Conservation (phyloP, 2,888 invertebrate species). For the Agonopterix subpropinquella region DNA sequence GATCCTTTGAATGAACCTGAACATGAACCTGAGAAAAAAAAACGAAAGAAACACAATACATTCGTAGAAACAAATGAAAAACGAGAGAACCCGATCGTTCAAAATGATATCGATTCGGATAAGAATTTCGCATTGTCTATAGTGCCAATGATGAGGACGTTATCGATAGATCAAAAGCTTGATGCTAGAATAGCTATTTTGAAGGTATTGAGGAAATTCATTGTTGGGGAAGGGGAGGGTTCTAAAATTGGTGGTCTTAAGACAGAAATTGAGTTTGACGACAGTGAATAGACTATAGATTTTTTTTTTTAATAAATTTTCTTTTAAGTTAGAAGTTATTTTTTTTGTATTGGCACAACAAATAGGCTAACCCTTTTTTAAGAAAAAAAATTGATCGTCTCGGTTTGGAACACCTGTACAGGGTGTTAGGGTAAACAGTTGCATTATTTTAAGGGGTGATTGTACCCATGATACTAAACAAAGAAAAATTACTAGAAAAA, state of each 20-base stretch:
- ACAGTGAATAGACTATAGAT: not conserved
- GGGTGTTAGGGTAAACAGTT: too few relatives aligned
- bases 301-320: too few relatives aligned
- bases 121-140: conserved; percentile 8
- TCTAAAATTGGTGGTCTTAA: not conserved
- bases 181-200: conserved; percentile 10
- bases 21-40: not conserved
- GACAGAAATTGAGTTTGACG: not conserved
- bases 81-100: not conserved
- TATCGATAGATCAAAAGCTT: conserved; percentile 6
- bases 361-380: too few relatives aligned
- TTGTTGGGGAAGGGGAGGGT: not conserved
- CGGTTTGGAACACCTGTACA: too few relatives aligned
- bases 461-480: too few relatives aligned
- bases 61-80: not conserved
- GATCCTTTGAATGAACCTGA: not conserved
- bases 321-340: too few relatives aligned
- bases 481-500: too few relatives aligned
- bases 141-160: conserved; percentile 6
- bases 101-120: conserved; percentile 4
- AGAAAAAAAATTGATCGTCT: too few relatives aligned
- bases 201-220: conserved; percentile 5
- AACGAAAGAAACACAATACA: not conserved
- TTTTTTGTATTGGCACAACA: too few relatives aligned
- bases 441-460: too few relatives aligned